Conservation (phyloP, 2,888 invertebrate species). For the Trissoscelio sp. region DNA sequence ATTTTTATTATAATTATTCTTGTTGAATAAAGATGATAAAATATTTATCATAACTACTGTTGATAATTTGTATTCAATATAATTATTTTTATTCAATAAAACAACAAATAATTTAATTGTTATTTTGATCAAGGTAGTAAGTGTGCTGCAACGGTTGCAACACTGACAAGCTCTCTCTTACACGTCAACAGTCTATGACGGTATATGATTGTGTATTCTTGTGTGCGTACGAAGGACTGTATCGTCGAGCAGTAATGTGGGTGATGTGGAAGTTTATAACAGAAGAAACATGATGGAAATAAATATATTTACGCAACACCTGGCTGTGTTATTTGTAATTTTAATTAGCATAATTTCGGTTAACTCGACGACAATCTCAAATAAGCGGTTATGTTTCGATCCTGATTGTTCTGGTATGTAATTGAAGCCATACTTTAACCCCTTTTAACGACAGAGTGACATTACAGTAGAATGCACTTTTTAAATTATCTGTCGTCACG, state of each 20-base stretch:
- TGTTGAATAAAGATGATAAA: no score
- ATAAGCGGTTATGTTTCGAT: slow-evolving; percentile 89
- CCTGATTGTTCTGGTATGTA: slow-evolving; percentile 89
- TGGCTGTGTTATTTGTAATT: slow-evolving; percentile 73
- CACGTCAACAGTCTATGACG: slow-evolving; percentile 38
- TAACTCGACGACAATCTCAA: slow-evolving; percentile 84
- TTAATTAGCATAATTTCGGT: slow-evolving; percentile 72
- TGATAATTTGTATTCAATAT: no score
- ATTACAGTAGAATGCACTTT: slow-evolving; percentile 68
- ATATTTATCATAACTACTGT: no score
- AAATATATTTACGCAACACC: slow-evolving; percentile 73
- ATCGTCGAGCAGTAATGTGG: slow-evolving; percentile 80
- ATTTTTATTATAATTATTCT: no score
- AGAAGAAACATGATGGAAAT: slow-evolving; percentile 79
- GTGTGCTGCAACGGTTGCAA: no score
- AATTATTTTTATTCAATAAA: no score
- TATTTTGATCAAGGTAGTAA: no score
- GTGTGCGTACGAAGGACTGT: slow-evolving; percentile 71
- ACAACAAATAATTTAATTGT: no score
- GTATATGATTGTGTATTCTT: slow-evolving; percentile 15
- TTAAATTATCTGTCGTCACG: slow-evolving; percentile 31
- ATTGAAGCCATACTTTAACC: slow-evolving; percentile 80
- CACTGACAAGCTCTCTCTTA: no score
- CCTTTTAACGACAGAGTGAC: slow-evolving; percentile 75
- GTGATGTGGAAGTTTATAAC: slow-evolving; percentile 81